Evolutionary conservation across 2,888 invertebrate species (phyloP), one percentile per base, ranked within the genome.

Genomic region (Labia minor): DNA sequence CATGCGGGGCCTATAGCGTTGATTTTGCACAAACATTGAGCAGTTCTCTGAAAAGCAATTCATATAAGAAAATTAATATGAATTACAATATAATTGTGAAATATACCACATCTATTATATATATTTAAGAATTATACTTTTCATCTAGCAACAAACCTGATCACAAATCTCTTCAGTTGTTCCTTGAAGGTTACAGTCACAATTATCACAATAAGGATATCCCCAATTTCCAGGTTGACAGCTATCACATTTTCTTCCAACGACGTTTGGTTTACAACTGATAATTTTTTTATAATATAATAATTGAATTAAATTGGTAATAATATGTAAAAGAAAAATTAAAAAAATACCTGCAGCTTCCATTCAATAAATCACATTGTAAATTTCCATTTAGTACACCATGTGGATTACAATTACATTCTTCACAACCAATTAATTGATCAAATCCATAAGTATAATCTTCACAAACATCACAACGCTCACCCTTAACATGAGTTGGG

Each of bases 371-470:
- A 75, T 98, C 91, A 76, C 99, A 99, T 74, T 95, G 94, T 66
- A 91, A 77, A 71, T 88, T 85, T 37, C 87, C 85, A 61, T 85
- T 77, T 0, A 81, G 81, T 0, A 95, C 92, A 3, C 99, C 99
- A 37, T 88, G 78, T 0, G 86, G 85, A 73, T 92, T 85, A 77
- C 99, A 99, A 74, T 88, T 88, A 76, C 98, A 99, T 70, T 91
- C 90, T 77, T 94, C 92, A 77, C 99, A 99, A 6, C 99, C 99
- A 73, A 94, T 91, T 66, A 95, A 86, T 61, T 90, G 87, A 80
- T 99, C 92, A 75, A 89, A 95, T 61, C 95, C 95, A 75, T 90
- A 97, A 0, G 97, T 97, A 69, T 87, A 86, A 0, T 88, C 85
- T 69, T 87, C 87, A 77, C 99, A 99, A 70, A 87, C 85, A 74